Evolutionary conservation across 1,140 invertebrate species (phyloP).

Genomic region (Probaryconus sp.): DNA sequence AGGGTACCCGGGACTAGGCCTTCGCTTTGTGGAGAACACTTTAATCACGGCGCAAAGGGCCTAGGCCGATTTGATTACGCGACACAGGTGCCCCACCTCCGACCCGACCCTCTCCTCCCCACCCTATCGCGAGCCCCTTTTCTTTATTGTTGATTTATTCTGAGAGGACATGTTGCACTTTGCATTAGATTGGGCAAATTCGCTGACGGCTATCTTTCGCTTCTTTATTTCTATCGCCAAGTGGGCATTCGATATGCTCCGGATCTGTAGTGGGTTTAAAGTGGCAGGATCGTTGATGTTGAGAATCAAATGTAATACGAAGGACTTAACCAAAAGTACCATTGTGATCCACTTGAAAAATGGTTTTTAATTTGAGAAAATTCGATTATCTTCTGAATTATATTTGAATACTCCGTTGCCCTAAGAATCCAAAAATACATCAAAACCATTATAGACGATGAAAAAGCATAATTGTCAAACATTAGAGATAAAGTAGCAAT

Average conservation of each 20-base stretch:
- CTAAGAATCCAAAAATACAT: too few relatives aligned
- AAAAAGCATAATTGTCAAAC: conserved; percentile 19
- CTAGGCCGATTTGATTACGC: conserved; percentile 55
- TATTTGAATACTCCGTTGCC: too few relatives aligned
- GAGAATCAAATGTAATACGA: too few relatives aligned
- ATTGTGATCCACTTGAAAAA: too few relatives aligned
- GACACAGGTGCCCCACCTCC: conserved; percentile 55
- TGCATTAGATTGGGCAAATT: conserved; percentile 64
- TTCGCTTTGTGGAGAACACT: conserved; percentile 64
- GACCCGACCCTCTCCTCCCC: neutral
- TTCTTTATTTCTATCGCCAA: too few relatives aligned
- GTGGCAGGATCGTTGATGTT: too few relatives aligned
- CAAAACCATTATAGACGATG: neutral
- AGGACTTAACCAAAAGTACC: too few relatives aligned
- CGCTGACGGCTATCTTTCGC: neutral
- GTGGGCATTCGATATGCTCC: too few relatives aligned
- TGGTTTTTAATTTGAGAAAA: too few relatives aligned
- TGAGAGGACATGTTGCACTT: conserved; percentile 69
- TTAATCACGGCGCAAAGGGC: conserved; percentile 66
- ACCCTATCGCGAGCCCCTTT: conserved; percentile 10
- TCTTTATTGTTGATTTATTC: conserved; percentile 20
- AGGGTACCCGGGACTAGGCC: conserved; percentile 37
- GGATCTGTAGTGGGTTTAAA: too few relatives aligned
- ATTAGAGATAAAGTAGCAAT: conserved; percentile 44
- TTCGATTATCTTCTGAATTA: too few relatives aligned